Evolutionary conservation across 2,888 invertebrate genomes (phyloP).

Genomic region (Chelonus formosanus): DNA sequence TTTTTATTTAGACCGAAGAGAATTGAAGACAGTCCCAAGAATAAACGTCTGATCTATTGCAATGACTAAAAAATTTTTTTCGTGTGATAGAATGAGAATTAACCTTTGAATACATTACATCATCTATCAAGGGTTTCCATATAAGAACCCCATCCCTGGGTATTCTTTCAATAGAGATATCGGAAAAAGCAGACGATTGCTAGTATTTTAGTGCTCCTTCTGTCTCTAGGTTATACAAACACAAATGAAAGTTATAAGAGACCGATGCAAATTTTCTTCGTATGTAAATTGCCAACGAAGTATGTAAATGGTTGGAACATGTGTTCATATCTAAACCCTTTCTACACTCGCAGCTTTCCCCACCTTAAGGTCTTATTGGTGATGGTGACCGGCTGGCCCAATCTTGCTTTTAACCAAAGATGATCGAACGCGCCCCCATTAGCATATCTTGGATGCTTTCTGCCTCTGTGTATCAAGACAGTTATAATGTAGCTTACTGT

Average conservation of each 20-base stretch:
- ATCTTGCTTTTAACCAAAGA: slow-evolving; percentile 48
- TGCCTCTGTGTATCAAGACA: slow-evolving; percentile 56
- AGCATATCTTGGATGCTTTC: slow-evolving; percentile 66
- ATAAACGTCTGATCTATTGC: too few species aligned
- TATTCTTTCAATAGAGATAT: slow-evolving; percentile 54
- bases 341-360: slow-evolving; percentile 9
- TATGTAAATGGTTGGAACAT: slow-evolving; percentile 62
- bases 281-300: slow-evolving; percentile 59
- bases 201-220: slow-evolving; percentile 4
- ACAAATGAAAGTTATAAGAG: slow-evolving; percentile 43
- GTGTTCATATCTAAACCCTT: slow-evolving; percentile 57
- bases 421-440: slow-evolving; percentile 61
- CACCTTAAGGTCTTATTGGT: slow-evolving; percentile 17
- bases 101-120: slow-evolving; percentile 64
- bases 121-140: slow-evolving; percentile 45
- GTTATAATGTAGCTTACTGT: neutral
- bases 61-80: too few species aligned
- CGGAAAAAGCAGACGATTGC: neutral
- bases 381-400: slow-evolving; percentile 18
- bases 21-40: too few species aligned
- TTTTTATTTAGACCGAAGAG: too few species aligned
- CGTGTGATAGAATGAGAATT: slow-evolving; percentile 35
- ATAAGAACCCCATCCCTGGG: slow-evolving; percentile 34
- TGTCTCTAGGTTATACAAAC: slow-evolving; percentile 44
- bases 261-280: slow-evolving; percentile 63